Percentiles rank a stretch among this genome's conserved stretches.
phyloP scores from a whole-genome alignment of 2,113 vertebrate genomes.

The Pachypanchax playfairii region DNA sequence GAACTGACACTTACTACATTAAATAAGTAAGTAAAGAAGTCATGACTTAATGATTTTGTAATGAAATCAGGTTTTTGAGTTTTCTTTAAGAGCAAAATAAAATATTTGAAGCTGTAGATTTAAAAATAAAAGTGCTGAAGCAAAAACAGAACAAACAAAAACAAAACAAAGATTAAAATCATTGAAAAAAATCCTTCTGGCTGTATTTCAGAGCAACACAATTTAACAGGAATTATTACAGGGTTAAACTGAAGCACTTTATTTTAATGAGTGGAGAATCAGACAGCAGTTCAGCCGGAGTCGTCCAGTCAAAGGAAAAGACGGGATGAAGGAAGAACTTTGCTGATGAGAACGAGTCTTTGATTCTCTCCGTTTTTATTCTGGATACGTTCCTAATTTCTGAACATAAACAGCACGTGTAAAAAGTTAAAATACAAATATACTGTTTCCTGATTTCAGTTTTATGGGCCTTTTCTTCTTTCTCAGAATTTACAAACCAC shows the following conservation, averaged over 20 bases:
- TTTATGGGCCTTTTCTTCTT: constrained; percentile 47
- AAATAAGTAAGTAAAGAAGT: too few species aligned
- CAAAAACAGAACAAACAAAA: too few species aligned
- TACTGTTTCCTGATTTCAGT: constrained; percentile 75
- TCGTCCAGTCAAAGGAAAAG: constrained; percentile 74
- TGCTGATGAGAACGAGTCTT: constrained; percentile 32
- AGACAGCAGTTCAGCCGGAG: constrained; percentile 80
- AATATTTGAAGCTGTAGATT: constrained; percentile 3
- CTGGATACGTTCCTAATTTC: constrained; percentile 47
- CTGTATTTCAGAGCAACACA: constrained; percentile 17
- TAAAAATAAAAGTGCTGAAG: constrained; percentile 9
- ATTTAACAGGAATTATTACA: constrained; percentile 14
- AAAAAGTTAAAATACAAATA: constrained; percentile 74
- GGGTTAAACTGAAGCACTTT: constrained; percentile 11
- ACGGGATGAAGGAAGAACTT: constrained; percentile 41
- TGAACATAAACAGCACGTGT: constrained; percentile 61
- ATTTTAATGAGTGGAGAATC: constrained; percentile 41
- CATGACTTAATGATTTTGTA: not conserved
- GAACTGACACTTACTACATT: not conserved
- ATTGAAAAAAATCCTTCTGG: constrained; percentile 1
- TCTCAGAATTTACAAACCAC: constrained; percentile 65
- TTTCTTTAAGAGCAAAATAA: constrained; percentile 20
- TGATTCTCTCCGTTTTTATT: constrained; percentile 28
- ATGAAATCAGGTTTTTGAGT: not conserved
- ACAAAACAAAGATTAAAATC: not conserved